Evolutionary conservation across 2,888 invertebrate species (phyloP).

Genomic region (Pristionchus japonicus): DNA sequence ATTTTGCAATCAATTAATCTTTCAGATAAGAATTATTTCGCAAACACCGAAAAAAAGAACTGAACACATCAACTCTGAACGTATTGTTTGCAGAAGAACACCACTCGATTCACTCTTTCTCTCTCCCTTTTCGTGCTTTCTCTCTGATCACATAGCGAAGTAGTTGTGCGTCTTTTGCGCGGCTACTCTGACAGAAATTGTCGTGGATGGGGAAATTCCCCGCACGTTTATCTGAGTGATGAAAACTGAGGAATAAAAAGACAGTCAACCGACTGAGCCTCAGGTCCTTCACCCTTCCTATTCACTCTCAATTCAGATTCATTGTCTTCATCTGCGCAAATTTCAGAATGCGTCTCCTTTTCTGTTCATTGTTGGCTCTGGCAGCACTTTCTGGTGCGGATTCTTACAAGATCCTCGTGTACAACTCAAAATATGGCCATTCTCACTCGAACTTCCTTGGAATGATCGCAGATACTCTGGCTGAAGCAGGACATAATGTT

Average conservation of each 20-base stretch:
- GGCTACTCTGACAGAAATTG: not conserved
- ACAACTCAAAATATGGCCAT: constrained; percentile 9
- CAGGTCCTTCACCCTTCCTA: not conserved
- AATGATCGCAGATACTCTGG: constrained; percentile 16
- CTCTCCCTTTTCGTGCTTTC: not conserved
- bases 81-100: not conserved
- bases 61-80: not conserved
- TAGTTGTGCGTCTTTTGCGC: not conserved
- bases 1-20: not conserved
- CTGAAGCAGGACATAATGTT: constrained; percentile 9
- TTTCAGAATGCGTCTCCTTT: not conserved
- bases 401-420: constrained; percentile 7
- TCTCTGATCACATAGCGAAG: not conserved
- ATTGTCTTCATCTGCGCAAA: no score
- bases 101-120: not conserved
- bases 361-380: not conserved
- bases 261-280: not conserved
- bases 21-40: not conserved
- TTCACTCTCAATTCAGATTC: no score
- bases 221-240: not conserved
- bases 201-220: not conserved
- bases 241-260: not conserved
- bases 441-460: constrained; percentile 10
- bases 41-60: not conserved
- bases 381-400: not conserved